phyloP scores from a whole-genome alignment of 2,888 invertebrate species.

The Drosophila testacea region DNA sequence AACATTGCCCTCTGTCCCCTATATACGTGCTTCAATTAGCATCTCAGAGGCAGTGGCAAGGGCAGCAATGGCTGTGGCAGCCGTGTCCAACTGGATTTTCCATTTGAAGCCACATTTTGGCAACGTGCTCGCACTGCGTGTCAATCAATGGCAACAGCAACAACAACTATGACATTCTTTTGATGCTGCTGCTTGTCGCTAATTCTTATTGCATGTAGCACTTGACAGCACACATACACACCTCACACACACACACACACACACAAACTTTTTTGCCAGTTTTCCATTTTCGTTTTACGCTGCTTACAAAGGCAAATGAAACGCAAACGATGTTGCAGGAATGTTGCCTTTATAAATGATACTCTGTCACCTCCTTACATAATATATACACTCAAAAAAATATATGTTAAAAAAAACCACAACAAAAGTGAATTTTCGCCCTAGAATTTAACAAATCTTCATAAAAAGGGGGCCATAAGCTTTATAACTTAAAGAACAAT shows the following conservation, averaged over 20 bases:
- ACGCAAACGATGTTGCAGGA: slow-evolving; percentile 24
- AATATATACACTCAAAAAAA: background rate
- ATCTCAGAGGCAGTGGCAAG: slow-evolving; percentile 46
- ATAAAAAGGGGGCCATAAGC: too few species aligned
- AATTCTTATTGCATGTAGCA: slow-evolving; percentile 71
- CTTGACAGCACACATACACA: slow-evolving; percentile 41
- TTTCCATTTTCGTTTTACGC: slow-evolving; percentile 62
- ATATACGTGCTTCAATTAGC: slow-evolving; percentile 75
- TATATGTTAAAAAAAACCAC: background rate
- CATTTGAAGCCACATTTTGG: slow-evolving; percentile 48
- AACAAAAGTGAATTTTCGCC: too few species aligned
- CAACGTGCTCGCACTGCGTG: slow-evolving; percentile 67
- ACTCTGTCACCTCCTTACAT: slow-evolving; percentile 6
- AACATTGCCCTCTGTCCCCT: background rate
- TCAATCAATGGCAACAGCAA: slow-evolving; percentile 64
- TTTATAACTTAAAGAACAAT: too few species aligned
- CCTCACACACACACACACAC: slow-evolving; percentile 3
- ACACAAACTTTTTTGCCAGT: slow-evolving; percentile 29
- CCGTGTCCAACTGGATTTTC: slow-evolving; percentile 43
- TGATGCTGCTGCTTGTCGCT: slow-evolving; percentile 51
- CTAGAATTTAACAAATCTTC: too few species aligned
- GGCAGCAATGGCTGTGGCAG: slow-evolving; percentile 30
- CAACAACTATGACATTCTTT: slow-evolving; percentile 39
- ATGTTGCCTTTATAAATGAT: slow-evolving; percentile 16
- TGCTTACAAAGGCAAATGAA: slow-evolving; percentile 52